These are phyloP conservation scores for Anguilla obscura DNA, from an alignment of 2,797 vertebrate species.

Conservation along the genomic window DNA sequence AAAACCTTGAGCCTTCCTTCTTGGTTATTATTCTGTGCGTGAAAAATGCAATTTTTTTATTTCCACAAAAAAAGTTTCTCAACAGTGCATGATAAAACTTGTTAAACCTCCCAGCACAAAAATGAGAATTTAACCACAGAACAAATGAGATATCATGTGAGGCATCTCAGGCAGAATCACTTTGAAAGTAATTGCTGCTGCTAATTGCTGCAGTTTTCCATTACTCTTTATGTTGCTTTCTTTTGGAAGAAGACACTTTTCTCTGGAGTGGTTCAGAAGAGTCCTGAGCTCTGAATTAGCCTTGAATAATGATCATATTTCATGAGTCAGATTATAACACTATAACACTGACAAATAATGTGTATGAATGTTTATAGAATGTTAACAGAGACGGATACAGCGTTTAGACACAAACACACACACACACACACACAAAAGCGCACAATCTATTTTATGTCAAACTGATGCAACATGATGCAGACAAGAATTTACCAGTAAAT, in stretches of 20 bases:
- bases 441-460: not conserved
- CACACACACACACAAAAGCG: not conserved
- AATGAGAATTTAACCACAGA: not conserved
- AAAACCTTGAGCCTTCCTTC: not conserved
- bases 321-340: not conserved
- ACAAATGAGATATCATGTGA: not conserved
- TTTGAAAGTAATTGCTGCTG: not conserved
- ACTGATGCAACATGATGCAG: not conserved
- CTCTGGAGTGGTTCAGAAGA: not conserved
- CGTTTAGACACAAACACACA: not conserved
- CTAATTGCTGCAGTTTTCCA: not conserved
- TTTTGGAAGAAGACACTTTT: too few relatives aligned
- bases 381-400: not conserved
- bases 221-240: conserved; percentile 6
- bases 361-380: not conserved
- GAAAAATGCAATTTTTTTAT: not conserved
- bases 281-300: conserved; percentile 13
- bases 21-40: not conserved
- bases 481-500: not conserved
- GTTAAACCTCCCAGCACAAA: too few relatives aligned
- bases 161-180: not conserved
- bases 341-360: not conserved
- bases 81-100: not conserved
- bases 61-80: not conserved
- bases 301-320: not conserved